Evolutionary conservation across 30 jellyfish, hydroid and myxozoan species (phyloP), one percentile per base, ranked within the genome.

Genomic region (Turritopsis dohrnii): DNA sequence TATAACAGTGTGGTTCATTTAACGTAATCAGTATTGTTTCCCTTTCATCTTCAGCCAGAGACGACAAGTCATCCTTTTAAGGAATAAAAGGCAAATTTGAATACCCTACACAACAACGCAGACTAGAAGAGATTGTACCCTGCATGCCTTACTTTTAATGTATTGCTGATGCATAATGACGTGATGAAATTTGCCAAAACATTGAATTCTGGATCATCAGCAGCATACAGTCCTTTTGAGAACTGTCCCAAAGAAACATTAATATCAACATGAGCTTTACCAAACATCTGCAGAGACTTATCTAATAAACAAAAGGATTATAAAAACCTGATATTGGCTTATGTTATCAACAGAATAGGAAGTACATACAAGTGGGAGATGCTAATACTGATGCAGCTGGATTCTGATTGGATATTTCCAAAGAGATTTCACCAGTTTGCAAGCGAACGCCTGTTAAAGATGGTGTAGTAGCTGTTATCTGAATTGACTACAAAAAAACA

Each of bases 381-480:
- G 54, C 5, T 22, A 80, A 54, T 29, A 80, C 87, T 52, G 87
- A 80, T 22, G 87, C 52, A 22, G 87, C 19, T 1, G 98, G 98
- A 41, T 87, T 87, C 89, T 92, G 52, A 66, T 92, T 92, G 27
- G 98, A 82, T 8, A 92, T 25, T 53, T 87, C 98, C 87, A 92
- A 71, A 19, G 98, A 89, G 16, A 92, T 90, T 17, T 83, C 81
- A 52, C 98, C 98, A 7, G 98, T 92, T 26, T 92, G 89, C 8
- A 92, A 89, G 17, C 95, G 53, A 31, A 92, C 84, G n/a, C 95
- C 98, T 7, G 95, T 92, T 17, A 90, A 71, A 19, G 98, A 92
- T 30, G 98, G 96, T 18, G 96, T 92, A 7, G 98, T 84, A 27
- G 98, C 98, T 66, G 96, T 92, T 24, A 92, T 31, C 71, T 84